Percentiles rank a stretch among this genome's conserved stretches.
Evolutionary conservation across 2,113 vertebrate genomes (phyloP).

Genomic region (Bettongia penicillata): DNA sequence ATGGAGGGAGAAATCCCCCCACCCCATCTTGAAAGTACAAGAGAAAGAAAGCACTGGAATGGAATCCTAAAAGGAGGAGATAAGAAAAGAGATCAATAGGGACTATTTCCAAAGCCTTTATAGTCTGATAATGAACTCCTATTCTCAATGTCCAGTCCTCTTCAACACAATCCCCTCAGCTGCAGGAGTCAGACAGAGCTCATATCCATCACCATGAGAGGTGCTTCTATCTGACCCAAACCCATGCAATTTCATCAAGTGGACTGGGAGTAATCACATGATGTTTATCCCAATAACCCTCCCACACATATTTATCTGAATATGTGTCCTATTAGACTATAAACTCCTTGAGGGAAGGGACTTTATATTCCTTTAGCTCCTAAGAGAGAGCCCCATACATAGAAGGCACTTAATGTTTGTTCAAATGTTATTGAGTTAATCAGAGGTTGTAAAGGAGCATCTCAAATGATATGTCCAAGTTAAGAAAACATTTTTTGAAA

Average conservation of each 20-base stretch:
- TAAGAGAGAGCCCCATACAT: not conserved
- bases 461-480: not conserved
- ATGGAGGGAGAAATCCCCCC: not conserved
- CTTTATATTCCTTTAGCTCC: not conserved
- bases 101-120: not conserved
- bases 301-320: not conserved
- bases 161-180: not conserved
- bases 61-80: not conserved
- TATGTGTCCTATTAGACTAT: not conserved
- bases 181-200: not conserved
- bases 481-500: not conserved
- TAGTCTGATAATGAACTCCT: not conserved
- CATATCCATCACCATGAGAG: not conserved
- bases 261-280: not conserved
- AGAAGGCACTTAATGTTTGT: not conserved
- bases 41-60: not conserved
- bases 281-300: not conserved
- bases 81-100: not conserved
- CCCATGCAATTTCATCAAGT: not conserved
- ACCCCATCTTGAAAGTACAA: not conserved
- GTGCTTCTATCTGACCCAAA: not conserved
- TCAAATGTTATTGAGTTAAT: not conserved
- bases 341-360: not conserved
- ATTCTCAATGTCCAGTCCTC: not conserved
- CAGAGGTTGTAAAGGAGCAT: not conserved